Percentiles rank a stretch among this genome's conserved stretches.
These are phyloP conservation scores for Melanocharis versteri DNA, from an alignment of 2,113 vertebrate species.

Conservation along the genomic window DNA sequence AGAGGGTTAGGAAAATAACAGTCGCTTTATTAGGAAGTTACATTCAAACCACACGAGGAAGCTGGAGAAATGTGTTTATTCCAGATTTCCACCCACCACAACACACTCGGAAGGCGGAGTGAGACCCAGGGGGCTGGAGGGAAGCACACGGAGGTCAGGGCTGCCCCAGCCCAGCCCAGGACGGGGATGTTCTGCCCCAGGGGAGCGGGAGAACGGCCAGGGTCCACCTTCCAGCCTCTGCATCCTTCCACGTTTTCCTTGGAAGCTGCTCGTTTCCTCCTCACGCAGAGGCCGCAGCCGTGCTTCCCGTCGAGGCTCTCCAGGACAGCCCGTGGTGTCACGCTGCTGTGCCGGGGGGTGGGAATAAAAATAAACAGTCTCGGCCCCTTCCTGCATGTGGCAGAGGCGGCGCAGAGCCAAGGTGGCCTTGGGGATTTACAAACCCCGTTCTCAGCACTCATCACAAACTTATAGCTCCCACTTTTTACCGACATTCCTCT, in stretches of 20 bases:
- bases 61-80: not conserved
- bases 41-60: not conserved
- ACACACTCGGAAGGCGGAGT: not conserved
- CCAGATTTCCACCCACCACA: not conserved
- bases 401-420: rapidly evolving
- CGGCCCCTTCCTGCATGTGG: rapidly evolving
- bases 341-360: not conserved
- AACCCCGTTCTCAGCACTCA: rapidly evolving
- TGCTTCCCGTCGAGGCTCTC: not conserved
- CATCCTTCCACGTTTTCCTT: not conserved
- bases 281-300: rapidly evolving
- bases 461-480: not conserved
- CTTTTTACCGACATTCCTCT: not conserved
- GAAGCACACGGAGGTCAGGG: rapidly evolving
- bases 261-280: not conserved
- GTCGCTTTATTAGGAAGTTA: not conserved
- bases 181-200: not conserved
- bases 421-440: not conserved
- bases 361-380: not conserved
- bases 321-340: not conserved
- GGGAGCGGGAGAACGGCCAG: not conserved
- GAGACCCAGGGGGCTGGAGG: not conserved
- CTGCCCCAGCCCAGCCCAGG: not conserved
- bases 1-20: not conserved
- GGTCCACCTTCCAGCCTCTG: rapidly evolving